Percentiles rank a stretch among this genome's conserved stretches.
These are phyloP conservation scores for Conomelus anceps DNA, from an alignment of 2,888 invertebrate species.

Conservation along the genomic window DNA sequence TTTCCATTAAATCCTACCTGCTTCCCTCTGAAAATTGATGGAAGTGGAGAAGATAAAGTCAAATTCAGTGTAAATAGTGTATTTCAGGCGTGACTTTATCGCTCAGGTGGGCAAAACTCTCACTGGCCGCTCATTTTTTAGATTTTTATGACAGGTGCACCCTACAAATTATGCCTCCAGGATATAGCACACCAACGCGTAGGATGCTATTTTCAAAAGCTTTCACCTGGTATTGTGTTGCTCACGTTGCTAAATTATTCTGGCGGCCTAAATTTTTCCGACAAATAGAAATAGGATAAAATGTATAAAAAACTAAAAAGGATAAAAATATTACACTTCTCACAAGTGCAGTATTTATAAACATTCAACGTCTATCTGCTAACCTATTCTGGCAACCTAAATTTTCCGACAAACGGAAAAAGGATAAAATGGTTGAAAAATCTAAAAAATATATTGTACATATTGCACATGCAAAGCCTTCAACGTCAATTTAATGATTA, in stretches of 20 bases:
- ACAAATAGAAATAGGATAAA: too few relatives aligned
- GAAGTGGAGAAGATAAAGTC: background rate
- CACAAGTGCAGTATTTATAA: too few relatives aligned
- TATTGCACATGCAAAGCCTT: too few relatives aligned
- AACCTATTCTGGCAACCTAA: too few relatives aligned
- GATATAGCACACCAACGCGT: background rate
- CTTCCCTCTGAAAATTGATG: background rate
- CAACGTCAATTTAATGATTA: too few relatives aligned
- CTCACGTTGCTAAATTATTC: background rate
- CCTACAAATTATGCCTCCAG: background rate
- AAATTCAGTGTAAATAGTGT: background rate
- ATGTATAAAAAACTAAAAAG: too few relatives aligned
- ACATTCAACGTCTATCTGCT: too few relatives aligned
- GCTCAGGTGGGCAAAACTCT: background rate
- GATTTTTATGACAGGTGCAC: background rate
- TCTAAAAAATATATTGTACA: too few relatives aligned
- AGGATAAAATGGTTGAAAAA: too few relatives aligned
- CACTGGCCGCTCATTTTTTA: background rate
- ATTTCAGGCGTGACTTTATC: background rate
- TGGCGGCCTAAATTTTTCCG: too few relatives aligned
- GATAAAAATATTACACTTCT: too few relatives aligned
- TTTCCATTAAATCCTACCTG: background rate
- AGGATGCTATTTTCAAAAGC: background rate
- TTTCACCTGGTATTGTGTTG: background rate
- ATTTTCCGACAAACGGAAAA: too few relatives aligned